Evolutionary conservation across 1,140 invertebrate genomes (phyloP), one percentile per base, ranked within the genome.

Genomic region (Drosophila seguyi): DNA sequence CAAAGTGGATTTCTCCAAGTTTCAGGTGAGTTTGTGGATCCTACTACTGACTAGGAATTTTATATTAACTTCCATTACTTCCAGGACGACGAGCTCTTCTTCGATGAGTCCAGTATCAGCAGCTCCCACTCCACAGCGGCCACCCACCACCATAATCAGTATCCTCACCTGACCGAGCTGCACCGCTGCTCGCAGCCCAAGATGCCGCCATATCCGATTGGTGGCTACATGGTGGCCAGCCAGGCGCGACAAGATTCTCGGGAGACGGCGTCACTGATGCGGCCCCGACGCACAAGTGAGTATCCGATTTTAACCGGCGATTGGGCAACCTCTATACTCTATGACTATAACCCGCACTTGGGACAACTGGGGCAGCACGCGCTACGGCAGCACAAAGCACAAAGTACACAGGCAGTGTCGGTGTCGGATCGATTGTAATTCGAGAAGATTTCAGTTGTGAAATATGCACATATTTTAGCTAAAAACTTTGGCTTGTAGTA

Each of bases 1-100:
- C 91, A 95, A 95, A 94, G 95, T 95, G 53, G 95, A 96, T 93
- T 95, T 95, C 91, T 95, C 95, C 79, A 93, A 94, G 73, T 92
- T 95, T 68, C 93, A 95, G 93, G 94, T 95, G 79, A 68, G 85
- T 92, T 20, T 8, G 0, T n/a, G 16, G 2, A 4, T 41, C 13
- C 1, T 7, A 13, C 6, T 6, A 2, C 6, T 4, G 2, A 1
- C 2, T n/a, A 29, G 6, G 42, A 47, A 18, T 6, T 13, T 25
- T 25, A 0, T 18, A 27, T 8, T 11, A 18, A 27, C n/a, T 27
- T 13, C 0, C 6, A 90, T 31, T 36, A 36, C 4, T 34, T 16
- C 1, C 14, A 92, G 91, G 91, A 92, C 68, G 91, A 92, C 67
- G 91, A 92, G 71, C 72, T 75, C 65, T 84, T 90, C 82, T 92